Percentiles rank a stretch among this genome's conserved stretches.
phyloP scores from a whole-genome alignment of 2,113 vertebrate species.

The Dasypus novemcinctus region DNA sequence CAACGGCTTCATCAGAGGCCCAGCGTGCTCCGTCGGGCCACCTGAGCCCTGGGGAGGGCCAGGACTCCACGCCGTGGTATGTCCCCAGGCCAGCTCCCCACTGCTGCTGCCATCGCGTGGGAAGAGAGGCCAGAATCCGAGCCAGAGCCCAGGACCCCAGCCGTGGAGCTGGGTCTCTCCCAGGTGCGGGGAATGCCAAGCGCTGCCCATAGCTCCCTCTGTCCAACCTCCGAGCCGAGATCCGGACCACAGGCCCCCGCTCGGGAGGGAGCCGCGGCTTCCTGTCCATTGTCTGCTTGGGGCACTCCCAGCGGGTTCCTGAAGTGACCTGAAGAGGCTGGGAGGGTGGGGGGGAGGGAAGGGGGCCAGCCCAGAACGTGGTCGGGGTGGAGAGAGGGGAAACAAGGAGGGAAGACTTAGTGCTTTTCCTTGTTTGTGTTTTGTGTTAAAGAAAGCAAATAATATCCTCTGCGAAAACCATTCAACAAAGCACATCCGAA shows the following conservation, averaged over 20 bases:
- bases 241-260: not conserved
- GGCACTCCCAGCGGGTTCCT: constrained; percentile 61
- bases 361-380: not conserved
- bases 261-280: constrained; percentile 55
- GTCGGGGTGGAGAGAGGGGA: constrained; percentile 68
- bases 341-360: not conserved
- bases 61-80: not conserved
- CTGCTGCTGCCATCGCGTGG: not conserved
- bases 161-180: not conserved
- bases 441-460: constrained; percentile 75
- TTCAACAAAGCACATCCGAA: constrained; percentile 73
- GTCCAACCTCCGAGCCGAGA: not conserved
- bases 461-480: constrained; percentile 73
- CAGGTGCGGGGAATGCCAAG: not conserved
- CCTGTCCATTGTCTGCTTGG: constrained; percentile 69
- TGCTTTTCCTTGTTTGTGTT: constrained; percentile 75
- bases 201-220: not conserved
- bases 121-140: not conserved
- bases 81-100: not conserved
- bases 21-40: not conserved
- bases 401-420: constrained; percentile 66
- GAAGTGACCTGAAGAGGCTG: constrained; percentile 43
- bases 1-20: not conserved
- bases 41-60: not conserved
- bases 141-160: not conserved